phyloP scores from a whole-genome alignment of 2,888 invertebrate species.

The Crematogaster levior region DNA sequence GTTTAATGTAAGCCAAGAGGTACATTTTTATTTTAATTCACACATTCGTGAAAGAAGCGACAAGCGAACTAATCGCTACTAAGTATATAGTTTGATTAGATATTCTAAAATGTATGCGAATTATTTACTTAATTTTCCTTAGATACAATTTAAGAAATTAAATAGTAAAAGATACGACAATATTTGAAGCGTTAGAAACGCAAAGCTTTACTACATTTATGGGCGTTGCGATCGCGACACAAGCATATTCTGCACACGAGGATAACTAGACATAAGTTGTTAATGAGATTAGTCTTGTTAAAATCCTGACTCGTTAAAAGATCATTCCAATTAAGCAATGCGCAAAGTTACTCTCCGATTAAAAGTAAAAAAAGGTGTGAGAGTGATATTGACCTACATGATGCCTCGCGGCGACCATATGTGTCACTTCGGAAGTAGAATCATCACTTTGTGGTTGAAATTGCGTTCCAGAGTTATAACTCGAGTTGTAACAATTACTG shows the following conservation, averaged over 20 bases:
- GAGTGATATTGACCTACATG: constrained; percentile 43
- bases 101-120: neutral
- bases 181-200: neutral
- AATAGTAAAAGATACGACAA: neutral
- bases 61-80: neutral
- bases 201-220: neutral
- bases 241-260: neutral
- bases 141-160: neutral
- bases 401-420: neutral
- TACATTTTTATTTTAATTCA: constrained; percentile 21
- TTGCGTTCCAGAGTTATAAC: constrained; percentile 22
- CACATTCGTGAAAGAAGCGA: constrained; percentile 3
- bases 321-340: constrained; percentile 31
- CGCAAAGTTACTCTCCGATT: constrained; percentile 29
- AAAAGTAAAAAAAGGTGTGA: neutral
- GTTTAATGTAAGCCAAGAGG: neutral
- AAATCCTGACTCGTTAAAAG: constrained; percentile 21
- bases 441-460: constrained; percentile 36
- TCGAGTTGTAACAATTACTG: constrained; percentile 52
- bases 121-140: neutral
- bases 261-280: constrained; percentile 9
- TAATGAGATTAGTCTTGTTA: constrained; percentile 24
- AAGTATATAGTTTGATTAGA: neutral
- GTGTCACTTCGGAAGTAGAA: constrained; percentile 37
- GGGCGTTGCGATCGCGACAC: neutral